Conservation (phyloP, 2,797 vertebrate species). For the Pelodytes ibericus region DNA sequence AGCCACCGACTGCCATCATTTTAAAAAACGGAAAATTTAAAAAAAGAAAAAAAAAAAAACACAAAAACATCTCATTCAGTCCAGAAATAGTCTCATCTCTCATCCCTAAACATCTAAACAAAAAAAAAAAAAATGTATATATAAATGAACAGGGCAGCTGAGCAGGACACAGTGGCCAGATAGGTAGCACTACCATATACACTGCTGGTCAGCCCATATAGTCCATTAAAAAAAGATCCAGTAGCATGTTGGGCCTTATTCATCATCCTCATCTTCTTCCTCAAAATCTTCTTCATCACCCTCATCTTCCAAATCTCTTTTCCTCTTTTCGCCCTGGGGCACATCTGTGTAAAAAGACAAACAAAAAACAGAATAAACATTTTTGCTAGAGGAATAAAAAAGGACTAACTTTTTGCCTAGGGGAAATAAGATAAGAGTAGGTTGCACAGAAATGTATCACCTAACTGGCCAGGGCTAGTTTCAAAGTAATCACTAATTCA, state of each 20-base stretch:
- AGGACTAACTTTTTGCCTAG: too few relatives aligned
- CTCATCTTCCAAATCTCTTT: constrained; percentile 64
- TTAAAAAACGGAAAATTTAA: constrained; percentile 49
- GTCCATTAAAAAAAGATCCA: constrained; percentile 68
- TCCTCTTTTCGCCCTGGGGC: constrained; percentile 61
- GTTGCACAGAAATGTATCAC: too few relatives aligned
- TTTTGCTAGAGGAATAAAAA: too few relatives aligned
- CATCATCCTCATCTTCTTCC: constrained; percentile 62
- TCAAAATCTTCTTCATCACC: constrained; percentile 64
- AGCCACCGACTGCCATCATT: constrained; percentile 36
- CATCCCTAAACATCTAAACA: constrained; percentile 47
- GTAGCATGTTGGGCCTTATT: constrained; percentile 54
- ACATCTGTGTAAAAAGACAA: constrained; percentile 58
- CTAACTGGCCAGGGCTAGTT: too few relatives aligned
- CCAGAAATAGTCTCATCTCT: constrained; percentile 35
- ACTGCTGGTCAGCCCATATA: constrained; percentile 67
- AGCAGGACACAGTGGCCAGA: constrained; percentile 39
- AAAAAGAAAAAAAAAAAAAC: not conserved
- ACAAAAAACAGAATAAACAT: not conserved
- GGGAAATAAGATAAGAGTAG: too few relatives aligned
- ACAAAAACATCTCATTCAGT: constrained; percentile 24
- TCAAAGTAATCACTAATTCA: not conserved
- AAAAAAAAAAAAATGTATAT: constrained; percentile 12
- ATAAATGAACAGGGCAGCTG: constrained; percentile 53
- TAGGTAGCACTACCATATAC: constrained; percentile 65